Base-by-base conservation (phyloP, 2,888 invertebrate species). In the Diabrotica balteata region DNA sequence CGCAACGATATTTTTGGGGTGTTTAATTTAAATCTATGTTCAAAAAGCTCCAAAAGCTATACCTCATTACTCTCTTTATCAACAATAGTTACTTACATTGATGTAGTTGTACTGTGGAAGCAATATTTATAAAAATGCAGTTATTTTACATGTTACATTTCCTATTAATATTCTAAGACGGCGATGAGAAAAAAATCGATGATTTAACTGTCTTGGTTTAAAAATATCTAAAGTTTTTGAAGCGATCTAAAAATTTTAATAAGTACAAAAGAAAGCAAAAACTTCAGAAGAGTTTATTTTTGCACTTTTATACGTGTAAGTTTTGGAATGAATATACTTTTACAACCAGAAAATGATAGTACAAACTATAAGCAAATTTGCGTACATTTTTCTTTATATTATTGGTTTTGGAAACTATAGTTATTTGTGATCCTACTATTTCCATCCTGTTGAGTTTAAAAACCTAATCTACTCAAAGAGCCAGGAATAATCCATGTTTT, bases 71-170 rank as follows among this genome's bases (percentile, higher is more conserved):
- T 59, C 45, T 58, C 52, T 51, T 64, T 46, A 11, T 45, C 22
- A 45, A 43, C 46, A 45, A 58, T 51, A 9, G 22, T 70, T 77
- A 77, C 77, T 77, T 76, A 77, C 77, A 68, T 71, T 77, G 77
- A 65, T 77, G 77, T 72, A 77, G 70, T 76, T 77, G 77, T 73
- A 76, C 77, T 77, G 71, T 70, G 71, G 55, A 55, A 55, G 69
- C 72, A 66, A 70, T 62, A 66, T 70, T 73, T 70, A 63, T 45
- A 61, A 73, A 73, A 72, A 72, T 61, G 67, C 17, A 67, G 62
- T 71, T 63, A 71, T 49, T 70, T 63, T 65, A 49, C 4, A 32
- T 32, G 32, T 32, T 32, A 52, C 8, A 11, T 60, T 62, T 59
- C 22, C 17, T 10, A 10, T 4, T n/a, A 54, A 10, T 32, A 32